phyloP scores from a whole-genome alignment of 2,888 invertebrate genomes.

The Pristionchus maxplancki region DNA sequence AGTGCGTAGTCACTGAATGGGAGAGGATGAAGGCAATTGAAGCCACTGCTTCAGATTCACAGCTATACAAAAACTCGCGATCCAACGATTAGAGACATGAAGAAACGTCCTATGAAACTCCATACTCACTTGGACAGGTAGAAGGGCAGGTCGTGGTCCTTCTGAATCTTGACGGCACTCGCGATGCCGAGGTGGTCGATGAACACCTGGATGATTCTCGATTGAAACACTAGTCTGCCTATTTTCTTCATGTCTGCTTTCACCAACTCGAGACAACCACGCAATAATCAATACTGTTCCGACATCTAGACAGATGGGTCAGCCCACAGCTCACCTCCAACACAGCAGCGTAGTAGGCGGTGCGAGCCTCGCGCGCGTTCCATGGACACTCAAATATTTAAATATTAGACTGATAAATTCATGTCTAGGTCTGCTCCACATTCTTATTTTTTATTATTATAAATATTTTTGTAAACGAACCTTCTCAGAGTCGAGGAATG shows the following conservation, averaged over 20 bases:
- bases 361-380: constrained; percentile 32
- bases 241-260: too few species aligned
- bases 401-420: too few species aligned
- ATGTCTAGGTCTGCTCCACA: background rate
- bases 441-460: background rate
- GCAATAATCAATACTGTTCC: too few species aligned
- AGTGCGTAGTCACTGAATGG: constrained; percentile 72
- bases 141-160: constrained; percentile 57
- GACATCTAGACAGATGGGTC: too few species aligned
- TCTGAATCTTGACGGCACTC: constrained; percentile 54
- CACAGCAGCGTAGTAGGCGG: constrained; percentile 24
- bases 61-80: too few species aligned
- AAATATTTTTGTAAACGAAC: background rate
- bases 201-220: background rate
- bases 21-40: background rate
- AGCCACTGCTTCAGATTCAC: too few species aligned
- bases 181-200: constrained; percentile 55
- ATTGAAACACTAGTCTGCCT: background rate
- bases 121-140: constrained; percentile 59
- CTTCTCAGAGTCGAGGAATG: constrained; percentile 74
- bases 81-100: too few species aligned
- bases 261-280: too few species aligned
- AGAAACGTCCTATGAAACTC: background rate
- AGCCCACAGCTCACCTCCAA: background rate
- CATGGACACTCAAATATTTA: constrained; percentile 52